Evolutionary conservation across 2,797 vertebrate genomes (phyloP).

Genomic region (Okamejei kenojei): DNA sequence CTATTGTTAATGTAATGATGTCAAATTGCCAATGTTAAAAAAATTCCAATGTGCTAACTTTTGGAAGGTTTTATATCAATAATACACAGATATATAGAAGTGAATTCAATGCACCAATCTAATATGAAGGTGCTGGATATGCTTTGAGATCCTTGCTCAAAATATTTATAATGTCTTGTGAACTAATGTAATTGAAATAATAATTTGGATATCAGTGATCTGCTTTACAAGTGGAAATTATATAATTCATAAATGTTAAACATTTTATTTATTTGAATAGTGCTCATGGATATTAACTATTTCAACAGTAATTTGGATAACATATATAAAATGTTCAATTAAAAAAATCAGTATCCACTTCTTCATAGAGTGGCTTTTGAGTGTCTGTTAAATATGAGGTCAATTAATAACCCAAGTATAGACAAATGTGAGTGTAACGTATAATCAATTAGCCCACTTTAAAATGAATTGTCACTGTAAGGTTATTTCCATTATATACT

Average conservation of each 20-base stretch:
- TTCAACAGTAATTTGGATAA: background rate
- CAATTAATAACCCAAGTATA: background rate
- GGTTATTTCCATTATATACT: background rate
- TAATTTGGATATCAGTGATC: background rate
- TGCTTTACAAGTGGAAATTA: background rate
- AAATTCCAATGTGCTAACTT: background rate
- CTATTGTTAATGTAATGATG: background rate
- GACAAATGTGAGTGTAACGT: background rate
- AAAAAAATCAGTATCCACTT: background rate
- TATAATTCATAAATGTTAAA: background rate
- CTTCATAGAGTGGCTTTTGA: background rate
- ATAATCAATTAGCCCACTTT: background rate
- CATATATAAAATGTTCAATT: background rate
- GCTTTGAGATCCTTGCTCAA: too few species aligned
- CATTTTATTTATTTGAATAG: background rate
- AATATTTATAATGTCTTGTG: background rate
- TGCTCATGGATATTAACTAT: background rate
- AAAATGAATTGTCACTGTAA: background rate
- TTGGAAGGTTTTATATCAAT: background rate
- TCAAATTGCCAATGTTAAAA: background rate
- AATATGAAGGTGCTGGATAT: background rate
- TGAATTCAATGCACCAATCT: background rate
- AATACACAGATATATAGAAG: background rate
- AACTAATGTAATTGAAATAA: conserved; percentile 15
- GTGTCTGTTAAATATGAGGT: background rate